A percentile compares a stretch with the other conserved stretches of the same genome.
These are phyloP conservation scores for Ametastegia equiseti DNA, from an alignment of 2,888 invertebrate genomes.

Conservation along the genomic window DNA sequence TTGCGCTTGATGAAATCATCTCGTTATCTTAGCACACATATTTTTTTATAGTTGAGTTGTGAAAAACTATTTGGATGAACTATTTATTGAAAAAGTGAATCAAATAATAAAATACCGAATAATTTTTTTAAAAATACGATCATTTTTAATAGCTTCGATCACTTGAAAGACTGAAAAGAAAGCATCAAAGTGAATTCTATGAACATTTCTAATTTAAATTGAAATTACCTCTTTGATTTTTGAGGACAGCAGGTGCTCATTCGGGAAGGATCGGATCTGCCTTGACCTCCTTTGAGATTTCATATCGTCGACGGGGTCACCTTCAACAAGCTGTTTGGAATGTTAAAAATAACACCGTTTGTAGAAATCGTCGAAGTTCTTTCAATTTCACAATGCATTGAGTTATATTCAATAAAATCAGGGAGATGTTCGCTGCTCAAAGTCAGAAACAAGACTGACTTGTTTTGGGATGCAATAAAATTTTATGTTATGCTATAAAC, in stretches of 20 bases:
- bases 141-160: too few species aligned
- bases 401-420: not conserved
- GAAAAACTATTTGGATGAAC: not conserved
- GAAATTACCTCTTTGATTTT: conserved; percentile 34
- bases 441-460: not conserved
- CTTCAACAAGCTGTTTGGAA: conserved; percentile 12
- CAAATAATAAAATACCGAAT: too few species aligned
- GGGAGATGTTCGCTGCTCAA: not conserved
- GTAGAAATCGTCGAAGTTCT: not conserved
- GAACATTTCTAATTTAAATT: too few species aligned
- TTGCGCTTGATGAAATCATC: not conserved
- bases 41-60: not conserved
- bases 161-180: not conserved
- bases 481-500: not conserved
- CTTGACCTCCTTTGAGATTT: not conserved
- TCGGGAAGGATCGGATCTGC: not conserved
- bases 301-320: not conserved
- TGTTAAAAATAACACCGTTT: not conserved
- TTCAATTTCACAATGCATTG: not conserved
- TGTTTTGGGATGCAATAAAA: not conserved
- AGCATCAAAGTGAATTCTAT: not conserved
- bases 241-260: not conserved
- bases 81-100: not conserved
- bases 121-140: too few species aligned
- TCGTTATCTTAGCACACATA: not conserved